Conservation (phyloP, 2,888 invertebrate genomes). For the Ischnura elegans region DNA sequence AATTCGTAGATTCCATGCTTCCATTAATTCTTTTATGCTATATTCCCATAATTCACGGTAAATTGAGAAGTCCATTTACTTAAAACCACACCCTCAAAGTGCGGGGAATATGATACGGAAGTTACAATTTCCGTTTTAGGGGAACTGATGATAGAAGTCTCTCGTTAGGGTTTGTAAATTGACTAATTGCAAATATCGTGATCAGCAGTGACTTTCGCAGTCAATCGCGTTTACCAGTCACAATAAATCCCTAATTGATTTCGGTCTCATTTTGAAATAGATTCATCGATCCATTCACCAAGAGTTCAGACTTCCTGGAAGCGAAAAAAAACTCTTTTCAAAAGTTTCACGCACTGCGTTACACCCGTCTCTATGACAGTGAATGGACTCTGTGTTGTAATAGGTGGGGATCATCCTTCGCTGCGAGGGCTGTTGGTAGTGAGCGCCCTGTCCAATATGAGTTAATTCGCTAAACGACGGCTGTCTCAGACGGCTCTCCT, state of each 20-base stretch:
- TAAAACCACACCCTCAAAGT: no score
- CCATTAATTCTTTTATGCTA: no score
- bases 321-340: neutral
- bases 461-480: neutral
- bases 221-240: neutral
- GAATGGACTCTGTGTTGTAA: neutral
- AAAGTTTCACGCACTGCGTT: neutral
- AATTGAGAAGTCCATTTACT: no score
- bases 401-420: neutral
- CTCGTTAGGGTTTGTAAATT: neutral
- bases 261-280: neutral
- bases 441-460: neutral
- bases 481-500: neutral
- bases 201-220: neutral
- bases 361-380: neutral
- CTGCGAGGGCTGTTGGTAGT: neutral
- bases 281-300: neutral
- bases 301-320: neutral
- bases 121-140: neutral
- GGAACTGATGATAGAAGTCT: neutral
- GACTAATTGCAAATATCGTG: neutral
- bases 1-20: no score
- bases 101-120: no score
- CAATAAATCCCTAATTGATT: no score
- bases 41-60: no score